Evolutionary conservation across 2,797 vertebrate genomes (phyloP).

Genomic region (Diplodus puntazzo): DNA sequence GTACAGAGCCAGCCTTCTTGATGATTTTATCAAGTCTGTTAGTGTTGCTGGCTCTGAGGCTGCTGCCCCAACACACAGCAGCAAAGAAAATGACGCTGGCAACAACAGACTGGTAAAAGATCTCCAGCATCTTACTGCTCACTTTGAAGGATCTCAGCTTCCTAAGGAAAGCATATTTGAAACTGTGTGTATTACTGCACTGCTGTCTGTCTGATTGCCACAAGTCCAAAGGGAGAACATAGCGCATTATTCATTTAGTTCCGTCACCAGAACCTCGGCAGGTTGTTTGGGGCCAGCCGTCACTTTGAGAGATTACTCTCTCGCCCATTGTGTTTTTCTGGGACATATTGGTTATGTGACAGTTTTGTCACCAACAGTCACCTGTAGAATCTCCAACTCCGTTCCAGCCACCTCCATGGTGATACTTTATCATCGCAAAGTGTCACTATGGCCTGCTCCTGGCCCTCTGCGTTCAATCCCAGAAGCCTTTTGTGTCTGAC

Average conservation of each 20-base stretch:
- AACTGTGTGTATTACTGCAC: neutral
- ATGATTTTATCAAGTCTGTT: too few relatives aligned
- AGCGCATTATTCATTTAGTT: slow-evolving; percentile 42
- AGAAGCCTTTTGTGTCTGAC: slow-evolving; percentile 60
- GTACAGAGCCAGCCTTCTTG: too few relatives aligned
- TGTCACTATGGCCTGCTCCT: slow-evolving; percentile 53
- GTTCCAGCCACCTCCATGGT: slow-evolving; percentile 43
- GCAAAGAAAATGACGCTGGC: too few relatives aligned
- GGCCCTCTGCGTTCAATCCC: slow-evolving; percentile 54
- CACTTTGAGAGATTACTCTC: slow-evolving; percentile 57
- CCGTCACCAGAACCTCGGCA: slow-evolving; percentile 17
- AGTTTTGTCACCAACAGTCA: slow-evolving; percentile 63
- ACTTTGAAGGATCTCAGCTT: too few relatives aligned
- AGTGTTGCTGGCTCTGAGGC: too few relatives aligned
- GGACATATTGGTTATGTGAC: slow-evolving; percentile 69
- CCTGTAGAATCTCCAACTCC: slow-evolving; percentile 57
- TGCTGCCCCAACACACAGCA: too few relatives aligned
- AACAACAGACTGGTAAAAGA: too few relatives aligned
- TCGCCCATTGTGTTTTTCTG: slow-evolving; percentile 56
- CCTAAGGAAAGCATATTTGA: too few relatives aligned
- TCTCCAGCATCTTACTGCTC: too few relatives aligned
- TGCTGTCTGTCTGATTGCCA: neutral
- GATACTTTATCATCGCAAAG: slow-evolving; percentile 60
- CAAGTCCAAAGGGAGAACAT: slow-evolving; percentile 8
- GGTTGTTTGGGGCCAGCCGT: slow-evolving; percentile 44